Base-by-base conservation (phyloP, 2,113 vertebrate genomes). In the Noturus placidus region DNA sequence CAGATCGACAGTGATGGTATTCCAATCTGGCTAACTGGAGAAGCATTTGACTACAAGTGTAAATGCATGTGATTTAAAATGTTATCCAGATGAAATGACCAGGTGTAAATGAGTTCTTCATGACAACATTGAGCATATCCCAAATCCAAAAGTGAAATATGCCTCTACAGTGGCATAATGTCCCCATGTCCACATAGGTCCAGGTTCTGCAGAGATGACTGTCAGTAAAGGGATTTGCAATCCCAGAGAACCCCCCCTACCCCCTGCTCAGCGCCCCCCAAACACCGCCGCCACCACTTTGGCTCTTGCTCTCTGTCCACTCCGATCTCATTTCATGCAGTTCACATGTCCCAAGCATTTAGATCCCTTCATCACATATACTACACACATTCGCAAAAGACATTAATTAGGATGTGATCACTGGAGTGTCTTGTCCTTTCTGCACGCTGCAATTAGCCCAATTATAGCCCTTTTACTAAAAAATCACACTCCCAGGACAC, bases 361-460 rank as follows among this genome's bases (percentile, higher is more conserved):
- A 81, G 30, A 9, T 89, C 83, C 30, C 38, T 10, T 57, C 77
- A 22, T 25, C 54, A 46, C 70, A 8, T 42, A 35, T 4, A 1
- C 63, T 63, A 33, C 50, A 30, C 54, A 67, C 84, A n/a, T 4
- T 77, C 67, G 30, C 87, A 30, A 67, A 14, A 91, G 88, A 61
- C 54, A 79, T 87, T 93, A 90, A 93, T 94, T 95, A 94, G 84
- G 63, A 86, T 89, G 86, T 78, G 94, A 89, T 92, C 91, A 92
- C 86, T 89, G 90, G 89, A 92, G 89, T 92, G 92, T 92, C 93
- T 92, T 91, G 89, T 89, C 91, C 91, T 89, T 86, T 80, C 90
- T 90, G 87, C 88, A 88, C 80, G 61, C 69, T 85, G 88, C 92
- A 94, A 94, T 95, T 94, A 94, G 92, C 92, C 93, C 93, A 93